Percentiles rank a stretch among this genome's conserved stretches.
Conservation (phyloP, 2,888 invertebrate genomes). For the Dermolepida albohirtum region DNA sequence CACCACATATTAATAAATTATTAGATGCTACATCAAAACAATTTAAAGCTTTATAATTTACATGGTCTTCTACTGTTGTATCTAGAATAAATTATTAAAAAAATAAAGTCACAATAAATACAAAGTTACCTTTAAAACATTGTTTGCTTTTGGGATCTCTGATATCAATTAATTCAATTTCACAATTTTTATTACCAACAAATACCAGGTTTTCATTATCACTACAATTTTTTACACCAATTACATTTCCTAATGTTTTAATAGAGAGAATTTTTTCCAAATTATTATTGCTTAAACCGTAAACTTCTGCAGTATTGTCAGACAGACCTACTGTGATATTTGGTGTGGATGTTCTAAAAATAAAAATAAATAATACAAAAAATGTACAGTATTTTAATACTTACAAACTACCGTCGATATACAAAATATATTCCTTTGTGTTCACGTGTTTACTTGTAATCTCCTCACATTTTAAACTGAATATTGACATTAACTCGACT, state of each 20-base stretch:
- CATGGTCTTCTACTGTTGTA: constrained; percentile 53
- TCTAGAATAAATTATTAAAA: constrained; percentile 51
- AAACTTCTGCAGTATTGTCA: constrained; percentile 66
- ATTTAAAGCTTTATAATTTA: constrained; percentile 72
- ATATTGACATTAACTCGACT: constrained; percentile 2
- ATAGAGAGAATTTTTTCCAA: constrained; percentile 62
- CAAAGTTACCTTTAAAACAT: constrained; percentile 64
- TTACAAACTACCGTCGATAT: constrained; percentile 70
- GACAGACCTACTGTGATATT: constrained; percentile 68
- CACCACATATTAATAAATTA: constrained; percentile 78
- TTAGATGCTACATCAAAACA: constrained; percentile 82
- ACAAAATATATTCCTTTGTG: constrained; percentile 72
- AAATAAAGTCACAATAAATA: not conserved
- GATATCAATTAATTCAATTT: constrained; percentile 74
- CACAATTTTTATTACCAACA: constrained; percentile 70
- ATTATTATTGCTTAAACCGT: constrained; percentile 63
- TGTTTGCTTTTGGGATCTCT: constrained; percentile 67
- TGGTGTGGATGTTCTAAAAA: constrained; percentile 57
- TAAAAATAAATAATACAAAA: not conserved
- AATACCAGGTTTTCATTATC: constrained; percentile 71
- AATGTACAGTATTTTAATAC: constrained; percentile 43
- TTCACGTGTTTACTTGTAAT: constrained; percentile 52
- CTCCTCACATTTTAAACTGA: constrained; percentile 14
- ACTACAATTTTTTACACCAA: constrained; percentile 72
- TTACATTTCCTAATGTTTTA: constrained; percentile 65